Base-by-base conservation (phyloP, 92 coral and sea anemone genomes). In the Umimayanthus kanabou region DNA sequence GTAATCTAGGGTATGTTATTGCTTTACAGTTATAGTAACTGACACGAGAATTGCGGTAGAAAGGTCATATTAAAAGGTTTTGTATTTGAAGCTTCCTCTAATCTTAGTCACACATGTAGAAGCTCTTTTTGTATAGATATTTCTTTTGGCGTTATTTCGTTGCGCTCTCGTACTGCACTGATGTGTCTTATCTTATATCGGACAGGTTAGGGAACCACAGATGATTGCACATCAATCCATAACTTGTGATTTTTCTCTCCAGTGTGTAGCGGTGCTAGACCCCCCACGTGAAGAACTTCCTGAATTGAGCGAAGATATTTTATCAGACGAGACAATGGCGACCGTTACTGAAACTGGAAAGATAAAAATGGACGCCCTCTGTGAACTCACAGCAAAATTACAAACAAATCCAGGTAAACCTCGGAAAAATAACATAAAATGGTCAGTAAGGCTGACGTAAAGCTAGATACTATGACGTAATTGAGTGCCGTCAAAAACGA, bases 291-390 rank as follows among this genome's bases (percentile, higher is more conserved):
- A 83, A 70, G 65, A 71, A 15, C 40, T 83, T 29, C 87, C 87
- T 15, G 86, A 82, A 13, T 30, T 71, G 25, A 82, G 77, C 18
- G 87, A 70, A 43, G 78, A 95, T 87, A 86, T 93, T 58, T 53
- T 85, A 80, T 85, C 96, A 7, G 76, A 88, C 18, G 90, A 90
- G 73, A 85, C 86, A 40, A 95, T 95, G 98, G 94, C 91, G 39
- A 80, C 88, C 7, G 81, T 79, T 4, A 75, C 98, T 40, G 86
- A 74, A 33, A 77, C 93, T 73, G 79, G 93, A 95, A 90, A 90
- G 80, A 88, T 94, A 58, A 94, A 93, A 67, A 95, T 95, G 98
- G 98, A 95, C 88, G 96, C 94, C 29, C 82, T 95, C 7, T 95
- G 98, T 91, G 96, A 95, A 84, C 93, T 95, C 25, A 93, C 98